These are phyloP conservation scores for Holacanthus passer DNA, from an alignment of 2,113 vertebrate genomes.

Conservation along the genomic window DNA sequence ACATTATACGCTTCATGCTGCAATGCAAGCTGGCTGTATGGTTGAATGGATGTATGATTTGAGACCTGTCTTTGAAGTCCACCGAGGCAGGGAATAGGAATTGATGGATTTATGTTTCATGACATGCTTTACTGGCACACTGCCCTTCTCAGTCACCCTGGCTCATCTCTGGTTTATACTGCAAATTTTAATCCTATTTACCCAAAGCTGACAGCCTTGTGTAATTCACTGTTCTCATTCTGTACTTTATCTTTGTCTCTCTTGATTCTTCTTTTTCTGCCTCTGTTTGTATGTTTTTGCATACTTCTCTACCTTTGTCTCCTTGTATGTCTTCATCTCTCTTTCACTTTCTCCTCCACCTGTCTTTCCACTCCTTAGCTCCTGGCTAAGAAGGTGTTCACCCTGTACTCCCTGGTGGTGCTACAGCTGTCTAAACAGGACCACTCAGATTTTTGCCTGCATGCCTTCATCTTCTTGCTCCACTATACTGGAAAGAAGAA, in stretches of 20 bases:
- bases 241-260: slow-evolving; percentile 28
- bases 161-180: slow-evolving; percentile 57
- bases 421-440: slow-evolving; percentile 92
- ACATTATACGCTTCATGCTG: slow-evolving; percentile 46
- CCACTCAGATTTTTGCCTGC: slow-evolving; percentile 92
- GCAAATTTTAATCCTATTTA: slow-evolving; percentile 62
- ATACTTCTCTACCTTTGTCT: neutral
- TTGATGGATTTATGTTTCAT: slow-evolving; percentile 76
- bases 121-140: slow-evolving; percentile 73
- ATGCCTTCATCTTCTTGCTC: slow-evolving; percentile 88
- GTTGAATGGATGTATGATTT: slow-evolving; percentile 64
- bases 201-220: slow-evolving; percentile 63
- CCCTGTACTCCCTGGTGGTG: slow-evolving; percentile 89
- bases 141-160: slow-evolving; percentile 65
- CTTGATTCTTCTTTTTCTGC: slow-evolving; percentile 23
- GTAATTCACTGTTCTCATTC: slow-evolving; percentile 37
- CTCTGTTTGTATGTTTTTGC: slow-evolving; percentile 14
- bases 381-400: slow-evolving; percentile 91
- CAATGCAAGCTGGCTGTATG: slow-evolving; percentile 48
- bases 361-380: slow-evolving; percentile 44
- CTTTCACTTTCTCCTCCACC: slow-evolving; percentile 7
- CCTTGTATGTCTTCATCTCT: slow-evolving; percentile 10
- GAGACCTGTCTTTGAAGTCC: slow-evolving; percentile 74
- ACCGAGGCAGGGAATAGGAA: slow-evolving; percentile 60
- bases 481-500: slow-evolving; percentile 76